Evolutionary conservation across 2,113 vertebrate species (phyloP), one percentile per base, ranked within the genome.

Genomic region (Planiliza haematocheilus): DNA sequence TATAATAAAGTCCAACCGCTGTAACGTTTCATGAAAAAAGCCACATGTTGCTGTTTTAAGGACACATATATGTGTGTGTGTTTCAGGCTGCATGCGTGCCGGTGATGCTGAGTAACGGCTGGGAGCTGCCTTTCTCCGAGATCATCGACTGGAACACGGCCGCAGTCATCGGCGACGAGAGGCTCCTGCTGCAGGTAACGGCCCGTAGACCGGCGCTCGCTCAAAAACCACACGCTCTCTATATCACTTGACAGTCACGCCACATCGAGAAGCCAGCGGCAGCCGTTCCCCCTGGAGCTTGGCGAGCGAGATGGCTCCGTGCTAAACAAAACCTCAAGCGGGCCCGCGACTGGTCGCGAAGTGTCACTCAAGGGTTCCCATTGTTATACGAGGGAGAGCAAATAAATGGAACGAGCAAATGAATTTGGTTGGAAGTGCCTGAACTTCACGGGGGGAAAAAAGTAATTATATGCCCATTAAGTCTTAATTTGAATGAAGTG

Each of bases 101-200:
- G 0, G 93, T 94, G 74, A 93, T 94, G 93, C 93, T 94, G 84
- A 94, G 93, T 79, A 94, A 94, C 66, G 93, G 93, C 52, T 94
- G 93, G 93, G 92, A 94, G 91, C 92, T 94, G 70, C 93, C 93
- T 62, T 94, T 94, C 87, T 93, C 93, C 0, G 93, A 94, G 81
- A 92, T 94, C 88, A 94, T 94, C 66, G 89, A 91, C 91, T 94
- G 93, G 93, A 94, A 93, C 87, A 93, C 89, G 0, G 93, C 93
- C 0, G 93, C 92, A n/a, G 92, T 94, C 84, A 94, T 94, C 64
- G 93, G 93, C 16, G 93, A 94, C 80, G 93, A 94, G 90, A 84
- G 93, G 85, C 93, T 94, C 30, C 88, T 94, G 75, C 91, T 94
- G 64, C 93, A 94, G 93, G 93, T 94, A 86, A 83, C 68, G 9